Evolutionary conservation across 2,888 invertebrate genomes (phyloP).

Genomic region (Epistrophe eligans): DNA sequence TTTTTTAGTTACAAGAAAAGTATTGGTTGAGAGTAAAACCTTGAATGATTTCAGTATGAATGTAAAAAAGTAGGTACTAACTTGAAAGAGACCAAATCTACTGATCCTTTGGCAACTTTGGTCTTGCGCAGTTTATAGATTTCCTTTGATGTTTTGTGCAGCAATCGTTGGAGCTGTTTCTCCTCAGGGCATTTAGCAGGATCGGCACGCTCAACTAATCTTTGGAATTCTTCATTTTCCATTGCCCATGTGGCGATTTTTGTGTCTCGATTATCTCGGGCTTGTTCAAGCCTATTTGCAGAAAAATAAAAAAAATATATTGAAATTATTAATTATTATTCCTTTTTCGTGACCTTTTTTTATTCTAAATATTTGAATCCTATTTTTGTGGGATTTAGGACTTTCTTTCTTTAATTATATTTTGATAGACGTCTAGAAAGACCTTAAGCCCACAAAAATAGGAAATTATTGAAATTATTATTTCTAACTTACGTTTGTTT

Average conservation of each 20-base stretch:
- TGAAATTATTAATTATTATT: too few species aligned
- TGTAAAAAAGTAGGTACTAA: constrained; percentile 84
- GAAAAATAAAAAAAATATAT: constrained; percentile 2
- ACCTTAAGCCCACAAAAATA: too few species aligned
- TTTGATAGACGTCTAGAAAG: too few species aligned
- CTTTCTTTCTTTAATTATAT: not conserved
- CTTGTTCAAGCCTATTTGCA: constrained; percentile 89
- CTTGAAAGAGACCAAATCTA: constrained; percentile 96
- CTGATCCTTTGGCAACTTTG: constrained; percentile 93
- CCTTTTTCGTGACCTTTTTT: too few species aligned
- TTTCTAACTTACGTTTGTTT: constrained; percentile 86
- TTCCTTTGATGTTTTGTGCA: constrained; percentile 95
- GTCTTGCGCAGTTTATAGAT: constrained; percentile 95
- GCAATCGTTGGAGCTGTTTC: constrained; percentile 88
- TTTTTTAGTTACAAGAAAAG: too few species aligned
- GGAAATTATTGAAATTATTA: too few species aligned
- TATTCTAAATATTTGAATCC: too few species aligned
- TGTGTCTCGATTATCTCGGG: constrained; percentile 92
- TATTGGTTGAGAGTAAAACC: too few species aligned
- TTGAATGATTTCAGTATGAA: too few species aligned
- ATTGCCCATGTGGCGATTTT: constrained; percentile 93
- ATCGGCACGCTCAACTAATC: constrained; percentile 85
- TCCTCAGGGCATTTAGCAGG: constrained; percentile 85
- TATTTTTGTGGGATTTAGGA: too few species aligned
- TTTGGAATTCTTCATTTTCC: constrained; percentile 93